These are phyloP conservation scores for Oegoconia quadripuncta DNA, from an alignment of 2,888 invertebrate genomes.

Conservation along the genomic window DNA sequence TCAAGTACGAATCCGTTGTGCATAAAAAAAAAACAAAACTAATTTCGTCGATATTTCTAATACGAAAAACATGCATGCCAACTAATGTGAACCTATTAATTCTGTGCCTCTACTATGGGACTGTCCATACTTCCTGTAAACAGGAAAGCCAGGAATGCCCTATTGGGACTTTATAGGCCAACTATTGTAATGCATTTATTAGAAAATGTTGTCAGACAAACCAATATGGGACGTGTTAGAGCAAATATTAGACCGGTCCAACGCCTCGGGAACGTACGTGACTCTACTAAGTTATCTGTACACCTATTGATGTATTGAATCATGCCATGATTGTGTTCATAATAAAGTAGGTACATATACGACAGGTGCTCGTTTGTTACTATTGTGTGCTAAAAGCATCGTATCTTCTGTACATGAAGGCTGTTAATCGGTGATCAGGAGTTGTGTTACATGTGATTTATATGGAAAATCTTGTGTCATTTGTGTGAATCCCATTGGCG, in stretches of 20 bases:
- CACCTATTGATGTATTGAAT: constrained; percentile 48
- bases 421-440: no score
- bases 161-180: constrained; percentile 1
- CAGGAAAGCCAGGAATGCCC: background rate
- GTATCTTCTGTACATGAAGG: no score
- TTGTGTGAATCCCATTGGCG: no score
- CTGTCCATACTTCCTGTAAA: no score
- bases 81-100: no score
- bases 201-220: constrained; percentile 31
- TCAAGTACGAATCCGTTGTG: no score
- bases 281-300: constrained; percentile 35
- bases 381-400: constrained; percentile 12
- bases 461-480: no score
- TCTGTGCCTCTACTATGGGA: no score
- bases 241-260: constrained; percentile 26
- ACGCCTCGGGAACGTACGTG: constrained; percentile 36
- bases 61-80: no score
- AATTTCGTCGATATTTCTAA: no score
- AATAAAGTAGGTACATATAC: constrained; percentile 23
- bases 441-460: no score
- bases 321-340: constrained; percentile 46
- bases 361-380: constrained; percentile 14
- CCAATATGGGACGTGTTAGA: constrained; percentile 33
- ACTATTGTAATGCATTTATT: constrained; percentile 25
- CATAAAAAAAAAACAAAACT: no score